Base-by-base conservation (phyloP, 2,113 vertebrate genomes). In the Kryptolebias marmoratus region DNA sequence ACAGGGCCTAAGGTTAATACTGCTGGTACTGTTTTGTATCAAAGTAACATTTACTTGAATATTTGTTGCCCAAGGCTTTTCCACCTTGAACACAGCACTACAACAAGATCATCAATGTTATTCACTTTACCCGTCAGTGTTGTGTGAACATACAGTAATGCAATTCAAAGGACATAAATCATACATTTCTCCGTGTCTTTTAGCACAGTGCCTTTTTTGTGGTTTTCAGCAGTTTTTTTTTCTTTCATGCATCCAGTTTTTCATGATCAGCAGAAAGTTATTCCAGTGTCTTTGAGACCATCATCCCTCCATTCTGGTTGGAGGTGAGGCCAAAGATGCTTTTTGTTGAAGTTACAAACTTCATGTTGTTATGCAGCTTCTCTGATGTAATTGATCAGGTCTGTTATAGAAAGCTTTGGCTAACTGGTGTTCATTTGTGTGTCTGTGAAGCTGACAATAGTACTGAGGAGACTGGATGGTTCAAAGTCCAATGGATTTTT, bases 301-400 rank as follows among this genome's bases (percentile, higher is more conserved):
- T 42, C n/a, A 14, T 15, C n/a, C 12, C 53, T 42, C 60, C 63
- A 28, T 74, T 79, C 44, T 60, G 30, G 48, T 28, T 15, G 2
- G 45, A 79, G 72, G 80, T 66, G 28, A 2, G 13, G 27, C 50
- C 66, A 63, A 67, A 73, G 54, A 79, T 79, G 71, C 62, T 75
- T 69, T 86, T 90, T 90, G 83, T 89, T 72, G 28, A 45, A 71
- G 74, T 30, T 54, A 5, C 73, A 52, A 78, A 66, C 59, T 44
- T 79, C 15, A 64, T 45, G 71, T 89, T 89, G 71, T 88, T 36
- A 76, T 74, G 84, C 81, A 44, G 55, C 22, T 12, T 68, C 71
- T 68, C 70, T 90, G 86, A 87, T 88, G 7, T 65, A 64, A 73
- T 83, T 82, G 79, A 89, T 90, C 81, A 68, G 82, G 69, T 28